Conservation (phyloP, 2,113 vertebrate species). For the Pavo muticus region DNA sequence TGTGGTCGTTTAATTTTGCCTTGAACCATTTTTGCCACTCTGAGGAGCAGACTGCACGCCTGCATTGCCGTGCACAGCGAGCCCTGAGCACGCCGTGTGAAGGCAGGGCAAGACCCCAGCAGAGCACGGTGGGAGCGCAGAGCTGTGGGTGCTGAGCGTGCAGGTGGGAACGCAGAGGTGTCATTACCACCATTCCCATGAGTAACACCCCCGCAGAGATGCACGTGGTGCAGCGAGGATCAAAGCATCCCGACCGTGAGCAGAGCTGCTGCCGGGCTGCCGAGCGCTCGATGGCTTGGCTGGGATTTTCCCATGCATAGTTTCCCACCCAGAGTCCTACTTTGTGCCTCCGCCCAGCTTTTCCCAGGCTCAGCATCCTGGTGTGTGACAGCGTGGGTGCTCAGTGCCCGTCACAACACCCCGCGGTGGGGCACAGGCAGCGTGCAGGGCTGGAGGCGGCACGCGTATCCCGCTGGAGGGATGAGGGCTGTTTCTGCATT, state of each 20-base stretch:
- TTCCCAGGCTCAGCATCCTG: neutral
- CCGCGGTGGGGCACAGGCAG: slow-evolving; percentile 48
- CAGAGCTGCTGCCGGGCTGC: neutral
- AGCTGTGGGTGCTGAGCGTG: neutral
- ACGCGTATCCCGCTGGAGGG: slow-evolving; percentile 36
- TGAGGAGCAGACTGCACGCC: neutral
- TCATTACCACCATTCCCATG: neutral
- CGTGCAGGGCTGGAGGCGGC: slow-evolving; percentile 46
- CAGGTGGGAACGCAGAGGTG: neutral
- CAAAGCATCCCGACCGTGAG: neutral
- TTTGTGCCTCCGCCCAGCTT: neutral
- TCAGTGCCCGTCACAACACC: neutral
- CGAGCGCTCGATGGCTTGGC: neutral
- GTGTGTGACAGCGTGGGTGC: neutral
- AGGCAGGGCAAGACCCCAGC: neutral
- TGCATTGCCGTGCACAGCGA: too few species aligned
- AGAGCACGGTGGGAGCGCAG: neutral
- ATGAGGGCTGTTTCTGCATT: neutral
- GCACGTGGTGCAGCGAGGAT: neutral
- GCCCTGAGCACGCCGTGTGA: neutral
- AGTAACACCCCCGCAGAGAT: neutral
- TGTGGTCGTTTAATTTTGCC: too few species aligned
- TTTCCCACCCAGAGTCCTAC: neutral
- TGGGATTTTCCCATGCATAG: rapidly evolving
- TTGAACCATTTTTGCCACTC: neutral